Conservation (phyloP, 2,888 invertebrate species). For the Bimastos eiseni region DNA sequence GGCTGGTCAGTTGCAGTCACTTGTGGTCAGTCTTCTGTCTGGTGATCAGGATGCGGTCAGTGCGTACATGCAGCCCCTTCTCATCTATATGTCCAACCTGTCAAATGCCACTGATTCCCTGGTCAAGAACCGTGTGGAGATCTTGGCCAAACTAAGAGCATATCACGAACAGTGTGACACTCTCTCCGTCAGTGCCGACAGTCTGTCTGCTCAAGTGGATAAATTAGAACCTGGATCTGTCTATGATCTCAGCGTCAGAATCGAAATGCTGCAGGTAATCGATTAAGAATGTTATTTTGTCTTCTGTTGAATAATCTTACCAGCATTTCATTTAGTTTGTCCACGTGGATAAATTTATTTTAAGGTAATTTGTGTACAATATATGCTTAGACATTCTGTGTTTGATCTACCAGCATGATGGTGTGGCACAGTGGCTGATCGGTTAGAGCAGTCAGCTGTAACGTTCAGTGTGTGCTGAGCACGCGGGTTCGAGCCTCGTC, state of each 20-base stretch:
- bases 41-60: background rate
- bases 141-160: background rate
- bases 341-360: background rate
- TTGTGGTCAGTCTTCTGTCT: background rate
- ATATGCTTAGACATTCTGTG: background rate
- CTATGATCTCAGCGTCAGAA: background rate
- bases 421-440: no score
- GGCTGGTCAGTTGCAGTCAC: background rate
- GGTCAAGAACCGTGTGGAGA: background rate
- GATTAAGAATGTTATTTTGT: background rate
- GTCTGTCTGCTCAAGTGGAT: background rate
- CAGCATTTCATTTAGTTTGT: background rate
- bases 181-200: background rate
- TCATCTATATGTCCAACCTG: background rate
- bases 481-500: no score
- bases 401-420: no score
- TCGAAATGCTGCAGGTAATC: background rate
- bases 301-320: background rate
- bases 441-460: no score
- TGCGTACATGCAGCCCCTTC: conserved; percentile 7
- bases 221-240: background rate
- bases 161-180: background rate
- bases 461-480: no score
- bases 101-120: background rate
- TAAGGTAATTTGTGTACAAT: background rate